Conservation (phyloP, 2,113 vertebrate species). For the Malaclemys terrapin region DNA sequence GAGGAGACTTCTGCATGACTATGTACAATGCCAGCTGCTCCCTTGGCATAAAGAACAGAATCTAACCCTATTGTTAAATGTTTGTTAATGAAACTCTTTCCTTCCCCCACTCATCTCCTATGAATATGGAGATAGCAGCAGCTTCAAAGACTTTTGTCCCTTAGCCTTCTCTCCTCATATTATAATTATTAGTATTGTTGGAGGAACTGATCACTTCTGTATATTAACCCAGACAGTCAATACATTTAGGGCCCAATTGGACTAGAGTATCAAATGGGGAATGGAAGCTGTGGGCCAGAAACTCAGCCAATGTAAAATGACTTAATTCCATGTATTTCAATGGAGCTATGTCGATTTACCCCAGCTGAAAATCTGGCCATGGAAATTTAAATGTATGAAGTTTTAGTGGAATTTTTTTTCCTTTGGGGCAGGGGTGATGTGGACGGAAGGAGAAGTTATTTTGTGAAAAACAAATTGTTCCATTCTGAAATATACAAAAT, state of each 20-base stretch:
- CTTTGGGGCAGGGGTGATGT: background rate
- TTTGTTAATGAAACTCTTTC: slow-evolving; percentile 2
- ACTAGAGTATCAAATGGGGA: background rate
- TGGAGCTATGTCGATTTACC: background rate
- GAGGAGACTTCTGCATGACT: background rate
- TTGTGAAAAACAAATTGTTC: background rate
- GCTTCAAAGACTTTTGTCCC: background rate
- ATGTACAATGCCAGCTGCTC: slow-evolving; percentile 41
- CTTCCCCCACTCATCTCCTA: background rate
- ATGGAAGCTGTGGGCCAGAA: background rate
- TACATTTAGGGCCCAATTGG: background rate
- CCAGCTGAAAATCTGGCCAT: background rate
- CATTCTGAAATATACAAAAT: background rate
- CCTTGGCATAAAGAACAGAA: slow-evolving; percentile 16
- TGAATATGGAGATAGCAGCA: slow-evolving; percentile 27
- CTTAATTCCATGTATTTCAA: background rate
- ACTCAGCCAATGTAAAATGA: background rate
- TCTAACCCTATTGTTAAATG: slow-evolving; percentile 33
- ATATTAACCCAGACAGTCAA: background rate
- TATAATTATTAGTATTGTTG: background rate
- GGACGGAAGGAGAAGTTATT: background rate
- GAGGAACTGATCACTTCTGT: background rate
- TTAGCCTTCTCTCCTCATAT: slow-evolving; percentile 22
- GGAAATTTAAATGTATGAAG: background rate
- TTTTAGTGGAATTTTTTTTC: background rate